Base-by-base conservation (phyloP, 2,888 invertebrate species). In the Trypoxylon attenuatum region DNA sequence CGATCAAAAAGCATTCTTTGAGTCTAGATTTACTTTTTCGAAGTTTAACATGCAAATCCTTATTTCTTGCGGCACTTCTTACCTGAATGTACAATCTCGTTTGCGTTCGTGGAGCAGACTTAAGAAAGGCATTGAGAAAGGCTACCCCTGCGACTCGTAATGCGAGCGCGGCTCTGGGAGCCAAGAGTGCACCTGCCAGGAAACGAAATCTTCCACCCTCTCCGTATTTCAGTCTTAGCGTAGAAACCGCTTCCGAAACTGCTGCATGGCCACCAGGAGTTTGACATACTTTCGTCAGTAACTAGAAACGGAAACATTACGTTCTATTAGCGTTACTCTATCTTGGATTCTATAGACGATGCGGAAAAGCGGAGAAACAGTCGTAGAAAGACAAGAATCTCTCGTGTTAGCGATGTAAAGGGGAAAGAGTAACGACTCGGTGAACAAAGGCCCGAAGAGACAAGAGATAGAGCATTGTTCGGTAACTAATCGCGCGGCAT, bases 181-280 rank as follows among this genome's bases (percentile, higher is more conserved):
- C 94, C 78, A 93, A 93, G 60, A 97, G 89, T 91, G 96, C 96
- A 1, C 96, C 96, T 5, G 96, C 93, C 0, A 97, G 90, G 83
- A 97, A 94, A 64, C 97, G 91, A 88, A 97, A 97, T 82, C 97
- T 91, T 4, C 97, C 96, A 0, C 97, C 96, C 84, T 98, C 97
- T 2, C 96, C 96, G 83, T 95, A 95, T 61, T 96, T 91, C 4
- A 97, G 89, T 29, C 97, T 90, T 52, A 97, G 89, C 0, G 96
- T 96, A 0, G 96, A 95, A 71, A 97, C 90, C 0, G 97, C 96
- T 86, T 97, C 97, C 0, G 96, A 94, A 13, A 97, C 95, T 69
- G 94, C 92, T 33, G 92, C 91, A 88, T 96, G 96, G 0, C 96
- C 97, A 55, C 90, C 91, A 5, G 91, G 90, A 10, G 92, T 89